Percentiles rank a stretch among this genome's conserved stretches.
Conservation (phyloP, 1,140 invertebrate species). For the Paracyclopina nana region DNA sequence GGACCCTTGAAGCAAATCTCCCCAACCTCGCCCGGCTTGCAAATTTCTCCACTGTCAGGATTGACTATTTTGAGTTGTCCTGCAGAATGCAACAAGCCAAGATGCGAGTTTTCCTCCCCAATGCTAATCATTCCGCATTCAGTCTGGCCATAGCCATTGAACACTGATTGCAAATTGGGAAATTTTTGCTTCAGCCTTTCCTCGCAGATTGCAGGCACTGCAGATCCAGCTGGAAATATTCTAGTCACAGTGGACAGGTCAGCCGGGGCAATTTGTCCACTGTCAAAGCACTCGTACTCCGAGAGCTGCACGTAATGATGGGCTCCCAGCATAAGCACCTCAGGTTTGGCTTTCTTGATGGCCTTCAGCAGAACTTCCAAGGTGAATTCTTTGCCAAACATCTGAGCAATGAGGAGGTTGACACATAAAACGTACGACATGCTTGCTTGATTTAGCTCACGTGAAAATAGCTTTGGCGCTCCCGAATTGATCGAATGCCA, state of each 20-base stretch:
- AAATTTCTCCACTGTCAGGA: not conserved
- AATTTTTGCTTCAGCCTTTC: not conserved
- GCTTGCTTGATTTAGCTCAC: not conserved
- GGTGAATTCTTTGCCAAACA: not conserved
- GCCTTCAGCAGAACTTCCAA: not conserved
- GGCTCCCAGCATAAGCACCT: not conserved
- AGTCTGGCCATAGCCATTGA: not conserved
- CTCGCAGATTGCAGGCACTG: not conserved
- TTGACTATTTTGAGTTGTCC: not conserved
- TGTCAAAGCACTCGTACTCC: not conserved
- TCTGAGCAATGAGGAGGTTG: not conserved
- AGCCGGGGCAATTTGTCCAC: not conserved
- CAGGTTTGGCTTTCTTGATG: not conserved
- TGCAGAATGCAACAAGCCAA: not conserved
- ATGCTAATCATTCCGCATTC: not conserved
- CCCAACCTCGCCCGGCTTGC: not conserved
- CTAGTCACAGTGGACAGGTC: too few relatives aligned
- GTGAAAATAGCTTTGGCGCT: not conserved
- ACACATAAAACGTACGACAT: not conserved
- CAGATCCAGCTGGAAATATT: too few relatives aligned
- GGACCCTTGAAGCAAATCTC: not conserved
- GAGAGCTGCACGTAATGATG: not conserved
- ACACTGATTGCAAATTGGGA: not conserved
- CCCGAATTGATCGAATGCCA: not conserved
- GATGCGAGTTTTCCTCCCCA: not conserved